Evolutionary conservation across 92 coral and sea anemone genomes (phyloP).

Genomic region (Ricordea florida): DNA sequence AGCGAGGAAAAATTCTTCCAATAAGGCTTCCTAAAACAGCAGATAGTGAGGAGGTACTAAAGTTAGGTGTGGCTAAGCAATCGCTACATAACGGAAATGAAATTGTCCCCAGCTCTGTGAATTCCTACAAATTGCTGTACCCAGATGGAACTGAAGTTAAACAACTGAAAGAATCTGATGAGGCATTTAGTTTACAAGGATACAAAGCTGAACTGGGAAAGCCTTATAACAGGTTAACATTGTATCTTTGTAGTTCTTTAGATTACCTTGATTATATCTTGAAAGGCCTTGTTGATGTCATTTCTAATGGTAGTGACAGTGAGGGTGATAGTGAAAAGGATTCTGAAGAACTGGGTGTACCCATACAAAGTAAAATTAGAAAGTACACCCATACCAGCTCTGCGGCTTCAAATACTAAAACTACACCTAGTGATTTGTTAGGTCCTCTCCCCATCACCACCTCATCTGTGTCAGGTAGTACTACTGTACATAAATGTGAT

Average conservation of each 20-base stretch:
- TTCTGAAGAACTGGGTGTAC: conserved; percentile 18
- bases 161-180: conserved; percentile 44
- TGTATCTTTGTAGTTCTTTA: conserved; percentile 41
- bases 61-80: conserved; percentile 50
- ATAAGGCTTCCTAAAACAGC: conserved; percentile 55
- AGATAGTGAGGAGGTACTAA: conserved; percentile 46
- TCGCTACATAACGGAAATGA: conserved; percentile 57
- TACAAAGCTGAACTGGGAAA: conserved; percentile 60
- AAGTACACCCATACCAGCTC: conserved; percentile 18
- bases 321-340: conserved; percentile 25
- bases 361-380: conserved; percentile 14
- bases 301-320: conserved; percentile 12
- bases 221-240: conserved; percentile 56
- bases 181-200: conserved; percentile 35
- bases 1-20: conserved; percentile 55
- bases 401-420: background rate
- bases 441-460: conserved; percentile 5
- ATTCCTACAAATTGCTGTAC: conserved; percentile 40
- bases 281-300: conserved; percentile 1
- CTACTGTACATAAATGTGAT: background rate
- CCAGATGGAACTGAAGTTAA: conserved; percentile 54
- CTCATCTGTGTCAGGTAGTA: conserved; percentile 17
- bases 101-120: conserved; percentile 22
- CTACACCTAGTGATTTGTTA: background rate
- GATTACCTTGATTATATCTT: conserved; percentile 26